Percentiles rank a stretch among this genome's conserved stretches.
Evolutionary conservation across 1,140 invertebrate species (phyloP).

Genomic region (Araneus ventricosus): DNA sequence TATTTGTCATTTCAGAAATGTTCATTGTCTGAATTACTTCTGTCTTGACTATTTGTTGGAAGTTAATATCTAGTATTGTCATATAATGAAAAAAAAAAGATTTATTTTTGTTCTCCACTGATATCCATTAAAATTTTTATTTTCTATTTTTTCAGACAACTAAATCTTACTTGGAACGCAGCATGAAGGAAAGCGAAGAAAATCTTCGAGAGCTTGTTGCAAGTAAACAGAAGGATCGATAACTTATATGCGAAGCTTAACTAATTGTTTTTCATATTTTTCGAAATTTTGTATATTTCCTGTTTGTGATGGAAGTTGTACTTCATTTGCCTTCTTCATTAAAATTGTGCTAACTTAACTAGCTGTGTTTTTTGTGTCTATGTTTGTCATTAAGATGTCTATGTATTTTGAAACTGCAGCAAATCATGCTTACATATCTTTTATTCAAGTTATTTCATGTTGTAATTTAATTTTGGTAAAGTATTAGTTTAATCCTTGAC

Average conservation of each 20-base stretch:
- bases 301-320: conserved; percentile 5
- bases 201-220: conserved; percentile 90
- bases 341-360: background rate
- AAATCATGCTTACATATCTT: too few species aligned
- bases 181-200: conserved; percentile 90
- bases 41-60: too few species aligned
- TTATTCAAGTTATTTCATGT: too few species aligned
- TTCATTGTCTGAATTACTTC: too few species aligned
- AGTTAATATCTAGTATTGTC: too few species aligned
- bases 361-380: background rate
- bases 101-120: too few species aligned
- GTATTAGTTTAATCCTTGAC: too few species aligned
- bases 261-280: background rate
- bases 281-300: background rate
- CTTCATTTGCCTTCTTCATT: conserved; percentile 32
- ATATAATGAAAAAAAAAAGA: too few species aligned
- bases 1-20: too few species aligned
- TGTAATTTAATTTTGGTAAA: too few species aligned
- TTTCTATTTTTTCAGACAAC: conserved; percentile 81
- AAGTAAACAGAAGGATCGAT: conserved; percentile 78
- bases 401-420: too few species aligned
- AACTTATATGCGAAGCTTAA: background rate
- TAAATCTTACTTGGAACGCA: conserved; percentile 88
- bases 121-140: background rate
- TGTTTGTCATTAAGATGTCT: background rate